These are phyloP conservation scores for Channallabes apus DNA, from an alignment of 2,797 vertebrate genomes.

Conservation along the genomic window DNA sequence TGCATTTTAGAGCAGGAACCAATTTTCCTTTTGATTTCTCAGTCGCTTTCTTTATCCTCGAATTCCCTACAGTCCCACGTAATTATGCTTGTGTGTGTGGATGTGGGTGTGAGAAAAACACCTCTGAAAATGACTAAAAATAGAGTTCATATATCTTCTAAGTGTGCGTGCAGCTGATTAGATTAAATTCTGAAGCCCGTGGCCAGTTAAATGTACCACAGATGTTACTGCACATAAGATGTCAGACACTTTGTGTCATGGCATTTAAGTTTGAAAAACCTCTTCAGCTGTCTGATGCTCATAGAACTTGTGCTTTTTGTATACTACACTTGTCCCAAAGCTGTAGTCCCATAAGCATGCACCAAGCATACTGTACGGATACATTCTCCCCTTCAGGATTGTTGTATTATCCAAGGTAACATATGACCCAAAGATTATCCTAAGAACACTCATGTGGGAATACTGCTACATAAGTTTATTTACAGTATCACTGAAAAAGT, in stretches of 20 bases:
- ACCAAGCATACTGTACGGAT: conserved; percentile 33
- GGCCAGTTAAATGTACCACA: no score
- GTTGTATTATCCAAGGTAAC: not conserved
- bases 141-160: no score
- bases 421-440: not conserved
- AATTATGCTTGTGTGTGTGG: conserved; percentile 17
- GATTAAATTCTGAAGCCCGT: no score
- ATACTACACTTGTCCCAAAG: not conserved
- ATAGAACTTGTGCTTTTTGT: not conserved
- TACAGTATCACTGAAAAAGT: no score
- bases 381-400: not conserved
- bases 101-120: not conserved
- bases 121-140: no score
- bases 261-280: not conserved
- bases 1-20: conserved; percentile 25
- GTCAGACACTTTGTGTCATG: no score
- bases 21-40: conserved; percentile 22
- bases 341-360: conserved; percentile 30
- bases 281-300: conserved; percentile 27
- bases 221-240: no score
- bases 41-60: conserved; percentile 25
- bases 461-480: no score
- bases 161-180: no score
- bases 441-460: not conserved
- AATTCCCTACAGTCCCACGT: conserved; percentile 14